phyloP scores from a whole-genome alignment of 2,113 vertebrate genomes.

The Cavia aperea region DNA sequence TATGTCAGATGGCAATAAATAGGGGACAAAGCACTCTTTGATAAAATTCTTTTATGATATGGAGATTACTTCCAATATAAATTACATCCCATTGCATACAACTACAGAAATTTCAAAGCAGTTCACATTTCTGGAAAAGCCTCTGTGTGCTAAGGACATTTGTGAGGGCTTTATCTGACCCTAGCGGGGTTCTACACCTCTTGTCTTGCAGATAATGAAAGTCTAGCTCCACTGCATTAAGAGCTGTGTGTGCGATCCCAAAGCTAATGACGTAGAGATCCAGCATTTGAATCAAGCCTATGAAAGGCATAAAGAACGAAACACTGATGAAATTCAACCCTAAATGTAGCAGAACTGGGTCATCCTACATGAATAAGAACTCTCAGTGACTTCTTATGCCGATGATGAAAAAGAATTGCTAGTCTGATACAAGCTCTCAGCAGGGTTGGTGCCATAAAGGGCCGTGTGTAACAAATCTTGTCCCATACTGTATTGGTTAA shows the following conservation, averaged over 20 bases:
- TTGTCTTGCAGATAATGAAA: slow-evolving; percentile 8
- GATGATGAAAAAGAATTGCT: not conserved
- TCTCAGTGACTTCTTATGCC: slow-evolving; percentile 2
- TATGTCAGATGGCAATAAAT: not conserved
- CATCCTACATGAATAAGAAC: not conserved
- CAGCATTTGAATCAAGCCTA: not conserved
- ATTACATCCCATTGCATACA: not conserved
- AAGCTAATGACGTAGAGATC: not conserved
- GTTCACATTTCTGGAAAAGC: not conserved
- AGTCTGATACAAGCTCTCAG: not conserved
- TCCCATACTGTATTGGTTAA: not conserved
- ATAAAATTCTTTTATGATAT: not conserved
- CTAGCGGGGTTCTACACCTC: not conserved
- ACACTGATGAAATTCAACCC: not conserved
- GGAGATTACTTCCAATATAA: not conserved
- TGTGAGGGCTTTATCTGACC: not conserved
- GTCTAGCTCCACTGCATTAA: not conserved
- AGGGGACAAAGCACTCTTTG: not conserved
- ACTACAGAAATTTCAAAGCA: not conserved
- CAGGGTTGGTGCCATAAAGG: not conserved
- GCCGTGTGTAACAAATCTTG: not conserved
- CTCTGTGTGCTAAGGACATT: not conserved
- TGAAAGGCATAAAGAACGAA: slow-evolving; percentile 1
- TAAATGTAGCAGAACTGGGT: not conserved
- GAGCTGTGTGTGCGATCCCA: not conserved